These are phyloP conservation scores for Seira sanloemensis DNA, from an alignment of 2,888 invertebrate species.

Conservation along the genomic window DNA sequence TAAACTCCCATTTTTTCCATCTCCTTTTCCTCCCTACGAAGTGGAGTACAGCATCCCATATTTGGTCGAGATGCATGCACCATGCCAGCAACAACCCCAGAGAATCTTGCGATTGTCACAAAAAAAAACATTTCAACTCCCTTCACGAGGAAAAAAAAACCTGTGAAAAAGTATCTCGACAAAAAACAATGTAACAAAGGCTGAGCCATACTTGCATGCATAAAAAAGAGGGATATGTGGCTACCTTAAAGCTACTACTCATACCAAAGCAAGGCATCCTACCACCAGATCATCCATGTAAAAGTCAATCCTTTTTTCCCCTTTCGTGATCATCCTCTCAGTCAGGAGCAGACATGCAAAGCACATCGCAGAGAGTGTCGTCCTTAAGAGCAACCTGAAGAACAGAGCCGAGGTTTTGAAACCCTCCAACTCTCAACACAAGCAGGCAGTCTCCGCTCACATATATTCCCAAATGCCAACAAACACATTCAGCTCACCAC, in stretches of 20 bases:
- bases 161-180: background rate
- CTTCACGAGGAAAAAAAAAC: conserved; percentile 1
- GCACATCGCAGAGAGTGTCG: background rate
- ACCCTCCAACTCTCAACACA: no score
- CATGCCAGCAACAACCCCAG: background rate
- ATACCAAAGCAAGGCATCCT: background rate
- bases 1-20: conserved; percentile 1
- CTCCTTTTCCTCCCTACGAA: no score
- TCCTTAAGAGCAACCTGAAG: background rate
- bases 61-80: background rate
- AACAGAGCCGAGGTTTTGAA: background rate
- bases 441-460: no score
- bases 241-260: conserved; percentile 1
- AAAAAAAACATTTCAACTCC: conserved; percentile 1
- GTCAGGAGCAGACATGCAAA: background rate
- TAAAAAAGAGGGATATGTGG: background rate
- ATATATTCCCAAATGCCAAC: conserved; percentile 4
- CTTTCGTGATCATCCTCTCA: background rate
- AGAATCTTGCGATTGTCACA: background rate
- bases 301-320: background rate
- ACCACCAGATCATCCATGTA: background rate
- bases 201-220: background rate
- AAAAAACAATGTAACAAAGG: background rate
- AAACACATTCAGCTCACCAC: conserved; percentile 1
- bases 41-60: background rate